Evolutionary conservation across 2,888 invertebrate species (phyloP).

Genomic region (Chamaedrilus cognettii): DNA sequence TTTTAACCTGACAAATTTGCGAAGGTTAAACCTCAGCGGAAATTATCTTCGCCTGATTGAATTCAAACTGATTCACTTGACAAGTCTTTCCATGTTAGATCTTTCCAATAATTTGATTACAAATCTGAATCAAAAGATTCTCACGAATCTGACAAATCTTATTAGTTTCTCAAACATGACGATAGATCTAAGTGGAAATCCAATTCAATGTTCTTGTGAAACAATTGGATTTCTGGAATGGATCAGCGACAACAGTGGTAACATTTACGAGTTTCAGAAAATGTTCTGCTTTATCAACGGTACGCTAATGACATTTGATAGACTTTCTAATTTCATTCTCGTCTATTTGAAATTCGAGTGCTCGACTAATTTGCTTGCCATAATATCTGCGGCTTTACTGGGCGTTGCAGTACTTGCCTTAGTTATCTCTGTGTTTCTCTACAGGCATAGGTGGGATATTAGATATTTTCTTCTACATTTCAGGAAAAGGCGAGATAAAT

Average conservation of each 20-base stretch:
- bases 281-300: not conserved
- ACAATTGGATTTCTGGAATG: not conserved
- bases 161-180: not conserved
- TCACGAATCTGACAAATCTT: not conserved
- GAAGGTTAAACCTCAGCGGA: not conserved
- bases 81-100: not conserved
- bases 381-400: not conserved
- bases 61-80: not conserved
- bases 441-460: not conserved
- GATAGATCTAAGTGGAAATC: not conserved
- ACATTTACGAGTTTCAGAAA: not conserved
- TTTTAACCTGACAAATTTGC: not conserved
- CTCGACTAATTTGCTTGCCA: not conserved
- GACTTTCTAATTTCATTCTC: not conserved
- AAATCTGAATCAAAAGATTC: not conserved
- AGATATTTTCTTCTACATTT: too few relatives aligned
- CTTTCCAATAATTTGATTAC: not conserved
- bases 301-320: not conserved
- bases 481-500: not conserved
- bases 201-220: not conserved
- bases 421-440: not conserved
- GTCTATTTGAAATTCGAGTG: not conserved
- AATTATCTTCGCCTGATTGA: not conserved
- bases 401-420: not conserved
- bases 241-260: not conserved